A percentile compares a stretch with the other conserved stretches of the same genome.
phyloP scores from a whole-genome alignment of 2,888 invertebrate genomes.

The Drosophila fulvimacula region DNA sequence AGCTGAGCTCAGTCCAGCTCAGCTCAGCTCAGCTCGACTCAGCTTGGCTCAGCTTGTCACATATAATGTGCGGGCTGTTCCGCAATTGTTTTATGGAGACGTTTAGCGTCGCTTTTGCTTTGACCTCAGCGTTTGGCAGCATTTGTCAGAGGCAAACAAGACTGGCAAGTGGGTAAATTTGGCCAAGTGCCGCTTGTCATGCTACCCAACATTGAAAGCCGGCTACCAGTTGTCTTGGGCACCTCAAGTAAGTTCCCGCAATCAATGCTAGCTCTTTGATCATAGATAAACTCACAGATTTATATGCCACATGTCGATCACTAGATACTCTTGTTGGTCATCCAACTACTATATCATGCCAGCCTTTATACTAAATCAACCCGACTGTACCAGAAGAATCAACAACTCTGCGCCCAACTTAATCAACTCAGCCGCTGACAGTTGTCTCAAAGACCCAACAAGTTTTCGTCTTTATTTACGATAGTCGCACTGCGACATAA shows the following conservation, averaged over 20 bases:
- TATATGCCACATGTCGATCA: slow-evolving; percentile 1
- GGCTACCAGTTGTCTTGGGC: slow-evolving; percentile 31
- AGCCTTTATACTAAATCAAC: slow-evolving; percentile 13
- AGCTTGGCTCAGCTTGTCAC: slow-evolving; percentile 16
- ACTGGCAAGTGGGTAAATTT: slow-evolving; percentile 41
- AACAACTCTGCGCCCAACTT: background rate
- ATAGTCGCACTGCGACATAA: background rate
- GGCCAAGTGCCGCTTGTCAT: slow-evolving; percentile 37
- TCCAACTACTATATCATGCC: slow-evolving; percentile 3
- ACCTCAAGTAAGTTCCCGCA: background rate
- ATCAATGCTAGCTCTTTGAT: slow-evolving; percentile 43
- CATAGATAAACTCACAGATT: background rate
- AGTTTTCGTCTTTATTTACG: background rate
- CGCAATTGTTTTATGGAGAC: slow-evolving; percentile 66
- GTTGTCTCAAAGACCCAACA: background rate
- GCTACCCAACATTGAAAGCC: slow-evolving; percentile 33
- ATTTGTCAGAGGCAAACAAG: slow-evolving; percentile 54
- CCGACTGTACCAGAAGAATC: background rate
- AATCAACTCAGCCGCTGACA: slow-evolving; percentile 2
- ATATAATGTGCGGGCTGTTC: slow-evolving; percentile 53
- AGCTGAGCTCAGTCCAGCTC: slow-evolving; percentile 6
- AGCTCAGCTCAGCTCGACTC: background rate
- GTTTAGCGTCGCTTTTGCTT: slow-evolving; percentile 47
- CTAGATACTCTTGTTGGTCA: slow-evolving; percentile 16
- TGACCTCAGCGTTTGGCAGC: slow-evolving; percentile 56